Evolutionary conservation across 2,888 invertebrate species (phyloP).

Genomic region (Eulithis testata): DNA sequence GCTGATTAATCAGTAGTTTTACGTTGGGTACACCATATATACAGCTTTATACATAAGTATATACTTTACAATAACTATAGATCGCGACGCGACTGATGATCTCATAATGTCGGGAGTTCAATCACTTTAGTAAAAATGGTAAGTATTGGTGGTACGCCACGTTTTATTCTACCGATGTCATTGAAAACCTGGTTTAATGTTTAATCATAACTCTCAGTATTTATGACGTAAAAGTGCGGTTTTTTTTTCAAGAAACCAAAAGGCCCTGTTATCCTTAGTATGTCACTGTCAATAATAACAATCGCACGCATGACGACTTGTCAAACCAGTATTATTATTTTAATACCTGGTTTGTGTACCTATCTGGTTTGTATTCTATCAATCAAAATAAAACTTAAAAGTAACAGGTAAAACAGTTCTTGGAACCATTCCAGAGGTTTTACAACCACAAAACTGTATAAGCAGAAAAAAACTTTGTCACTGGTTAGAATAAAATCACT

Average conservation of each 20-base stretch:
- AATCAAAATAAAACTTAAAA: conserved; percentile 1
- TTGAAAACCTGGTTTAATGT: no score
- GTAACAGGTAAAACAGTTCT: background rate
- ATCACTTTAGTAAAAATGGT: background rate
- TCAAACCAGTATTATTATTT: conserved; percentile 2
- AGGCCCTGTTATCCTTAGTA: background rate
- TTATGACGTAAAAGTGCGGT: background rate
- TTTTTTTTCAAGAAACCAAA: background rate
- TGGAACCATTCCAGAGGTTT: background rate
- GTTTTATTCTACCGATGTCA: no score
- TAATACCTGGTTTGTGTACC: background rate
- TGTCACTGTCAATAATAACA: conserved; percentile 31
- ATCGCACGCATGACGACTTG: background rate
- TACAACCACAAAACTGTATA: background rate
- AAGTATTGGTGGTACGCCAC: background rate
- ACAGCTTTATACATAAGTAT: no score
- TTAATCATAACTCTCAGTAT: background rate
- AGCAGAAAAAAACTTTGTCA: conserved; percentile 1
- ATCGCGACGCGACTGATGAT: no score
- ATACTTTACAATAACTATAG: no score
- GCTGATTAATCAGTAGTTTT: no score
- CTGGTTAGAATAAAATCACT: conserved; percentile 18
- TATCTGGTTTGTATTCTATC: no score
- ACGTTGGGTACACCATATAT: no score
- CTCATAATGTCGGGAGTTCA: background rate